Conservation (phyloP, 2,797 vertebrate genomes). For the Peromyscus attwateri region DNA sequence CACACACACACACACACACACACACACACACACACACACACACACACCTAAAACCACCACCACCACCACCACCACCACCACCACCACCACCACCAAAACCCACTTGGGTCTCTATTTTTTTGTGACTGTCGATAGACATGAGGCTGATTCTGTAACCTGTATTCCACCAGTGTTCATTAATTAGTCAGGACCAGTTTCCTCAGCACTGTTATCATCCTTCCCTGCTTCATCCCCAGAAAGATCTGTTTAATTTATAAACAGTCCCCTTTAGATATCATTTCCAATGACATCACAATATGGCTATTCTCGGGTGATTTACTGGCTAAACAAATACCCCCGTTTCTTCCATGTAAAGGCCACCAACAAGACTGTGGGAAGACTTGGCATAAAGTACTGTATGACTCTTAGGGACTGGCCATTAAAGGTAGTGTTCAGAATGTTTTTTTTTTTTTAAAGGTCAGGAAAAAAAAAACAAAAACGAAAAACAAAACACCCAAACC, state of each 20-base stretch:
- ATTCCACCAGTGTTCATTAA: slow-evolving; percentile 51
- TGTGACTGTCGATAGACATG: neutral
- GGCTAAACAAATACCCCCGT: neutral
- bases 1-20: neutral
- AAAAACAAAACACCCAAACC: no score
- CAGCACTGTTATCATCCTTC: slow-evolving; percentile 61
- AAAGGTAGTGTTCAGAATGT: slow-evolving; percentile 33
- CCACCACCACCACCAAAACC: no score
- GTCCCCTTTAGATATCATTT: neutral
- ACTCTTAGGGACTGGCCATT: neutral
- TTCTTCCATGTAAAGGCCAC: neutral
- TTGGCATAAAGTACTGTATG: neutral
- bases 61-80: fast-evolving
- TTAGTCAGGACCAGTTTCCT: slow-evolving; percentile 52
- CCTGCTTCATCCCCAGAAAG: slow-evolving; percentile 74
- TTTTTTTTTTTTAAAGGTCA: slow-evolving; percentile 20
- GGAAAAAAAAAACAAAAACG: no score
- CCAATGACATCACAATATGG: slow-evolving; percentile 15
- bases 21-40: neutral
- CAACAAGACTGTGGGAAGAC: neutral
- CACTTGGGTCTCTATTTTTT: neutral
- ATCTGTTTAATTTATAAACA: slow-evolving; percentile 50
- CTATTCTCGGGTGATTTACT: neutral
- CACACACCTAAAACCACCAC: no score
- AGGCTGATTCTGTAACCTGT: neutral